Evolutionary conservation across 1,140 invertebrate genomes (phyloP).

Genomic region (Monochamus saltuarius): DNA sequence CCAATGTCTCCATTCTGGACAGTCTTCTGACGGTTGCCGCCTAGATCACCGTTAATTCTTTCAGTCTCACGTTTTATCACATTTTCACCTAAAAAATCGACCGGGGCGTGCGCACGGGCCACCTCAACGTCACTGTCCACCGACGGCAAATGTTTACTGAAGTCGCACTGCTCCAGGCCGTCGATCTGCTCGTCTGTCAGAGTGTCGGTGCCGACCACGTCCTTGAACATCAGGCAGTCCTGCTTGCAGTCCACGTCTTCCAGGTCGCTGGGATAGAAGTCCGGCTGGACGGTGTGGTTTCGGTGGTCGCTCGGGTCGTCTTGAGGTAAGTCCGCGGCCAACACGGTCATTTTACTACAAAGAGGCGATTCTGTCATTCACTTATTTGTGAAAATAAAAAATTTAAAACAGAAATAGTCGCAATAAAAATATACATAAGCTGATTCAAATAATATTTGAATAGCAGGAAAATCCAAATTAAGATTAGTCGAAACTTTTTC

Average conservation of each 20-base stretch:
- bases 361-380: not conserved
- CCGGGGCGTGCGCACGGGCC: slow-evolving; percentile 3
- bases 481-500: too few relatives aligned
- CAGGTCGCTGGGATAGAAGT: slow-evolving; percentile 33
- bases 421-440: too few relatives aligned
- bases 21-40: slow-evolving; percentile 9
- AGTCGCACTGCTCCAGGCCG: slow-evolving; percentile 13
- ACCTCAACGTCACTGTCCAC: not conserved
- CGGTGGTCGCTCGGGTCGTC: slow-evolving; percentile 9
- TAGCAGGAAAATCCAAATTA: too few relatives aligned
- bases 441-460: too few relatives aligned
- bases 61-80: slow-evolving; percentile 15
- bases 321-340: slow-evolving; percentile 13
- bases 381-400: too few relatives aligned
- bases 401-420: too few relatives aligned
- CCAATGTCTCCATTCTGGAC: slow-evolving; percentile 16
- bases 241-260: slow-evolving; percentile 39
- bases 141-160: not conserved
- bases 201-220: not conserved
- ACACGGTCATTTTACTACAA: slow-evolving; percentile 3
- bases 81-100: slow-evolving; percentile 17
- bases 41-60: slow-evolving; percentile 4
- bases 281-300: slow-evolving; percentile 15
- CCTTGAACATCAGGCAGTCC: slow-evolving; percentile 39
- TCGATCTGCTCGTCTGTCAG: slow-evolving; percentile 29